Base-by-base conservation (phyloP, 92 coral and sea anemone species). In the Hydrozoanthus gracilis region DNA sequence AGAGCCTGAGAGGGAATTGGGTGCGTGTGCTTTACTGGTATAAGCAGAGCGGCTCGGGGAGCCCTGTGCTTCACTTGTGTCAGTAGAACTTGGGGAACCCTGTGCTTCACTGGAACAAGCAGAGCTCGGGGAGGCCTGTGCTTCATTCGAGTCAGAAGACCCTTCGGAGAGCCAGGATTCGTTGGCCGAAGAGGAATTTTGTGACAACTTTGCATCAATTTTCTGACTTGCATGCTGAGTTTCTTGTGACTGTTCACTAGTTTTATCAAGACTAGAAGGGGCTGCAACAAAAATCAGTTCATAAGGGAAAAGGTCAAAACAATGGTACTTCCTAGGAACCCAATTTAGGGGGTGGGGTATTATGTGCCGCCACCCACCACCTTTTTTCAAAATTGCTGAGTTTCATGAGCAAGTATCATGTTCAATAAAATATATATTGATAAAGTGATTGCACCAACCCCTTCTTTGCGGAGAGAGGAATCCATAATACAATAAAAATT, bases 11-110 rank as follows among this genome's bases (percentile, higher is more conserved):
- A 17, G 72, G 46, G 17, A 67, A 39, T 7, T 67, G 72, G 45
- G 46, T 15, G 8, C 44, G 0, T 64, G 70, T 64, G 70, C 27
- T 20, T 64, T 16, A 44, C 50, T 44, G 50, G 6, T 20, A 6
- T 9, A 1, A 71, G 15, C 3, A 3, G 75, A 71, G 44, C 44
- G 16, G 15, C 15, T 13, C 4, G 45, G 75, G 18, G 75, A 39
- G 51, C 17, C 51, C 7, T 71, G 75, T 71, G 75, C 39, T 10
- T 71, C 75, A 71, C 75, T 71, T 51, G 50, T 71, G 51, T 11
- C 7, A 6, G 35, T 5, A 7, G 47, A 20, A 68, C 44, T 39
- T 7, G 13, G 73, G 73, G 73, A 70, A 50, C 7, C 8, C 75
- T 44, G 75, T 70, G 75, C 15, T 20, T 70, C 75, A 44, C 5